These are phyloP conservation scores for Halictus ligatus DNA, from an alignment of 2,888 invertebrate species.

Conservation along the genomic window DNA sequence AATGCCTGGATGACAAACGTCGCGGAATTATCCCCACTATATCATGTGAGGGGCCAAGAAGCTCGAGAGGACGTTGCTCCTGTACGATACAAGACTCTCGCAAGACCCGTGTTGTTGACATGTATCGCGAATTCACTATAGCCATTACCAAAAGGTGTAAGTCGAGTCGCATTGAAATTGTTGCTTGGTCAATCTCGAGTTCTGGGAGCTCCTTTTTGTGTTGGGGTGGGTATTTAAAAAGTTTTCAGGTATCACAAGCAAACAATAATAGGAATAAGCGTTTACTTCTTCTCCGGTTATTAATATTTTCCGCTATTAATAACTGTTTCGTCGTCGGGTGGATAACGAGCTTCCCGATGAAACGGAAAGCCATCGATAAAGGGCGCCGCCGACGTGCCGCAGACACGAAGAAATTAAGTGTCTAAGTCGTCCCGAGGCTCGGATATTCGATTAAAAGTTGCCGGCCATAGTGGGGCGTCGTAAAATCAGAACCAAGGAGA, in stretches of 20 bases:
- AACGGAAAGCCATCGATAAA: background rate
- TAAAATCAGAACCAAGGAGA: constrained; percentile 66
- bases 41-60: too few species aligned
- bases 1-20: too few species aligned
- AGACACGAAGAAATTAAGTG: constrained; percentile 22
- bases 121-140: too few species aligned
- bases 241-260: background rate
- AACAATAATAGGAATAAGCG: background rate
- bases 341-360: background rate
- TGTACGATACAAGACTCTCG: too few species aligned
- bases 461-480: constrained; percentile 36
- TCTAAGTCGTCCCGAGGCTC: constrained; percentile 6
- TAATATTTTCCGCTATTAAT: background rate
- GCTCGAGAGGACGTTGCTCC: too few species aligned
- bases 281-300: background rate
- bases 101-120: too few species aligned
- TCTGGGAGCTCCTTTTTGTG: too few species aligned
- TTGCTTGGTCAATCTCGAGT: too few species aligned
- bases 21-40: too few species aligned
- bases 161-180: too few species aligned
- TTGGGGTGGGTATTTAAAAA: too few species aligned
- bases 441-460: constrained; percentile 61
- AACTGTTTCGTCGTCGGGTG: background rate
- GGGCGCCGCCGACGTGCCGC: background rate
- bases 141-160: too few species aligned